These are phyloP conservation scores for Labrus mixtus DNA, from an alignment of 2,113 vertebrate genomes.

Conservation along the genomic window DNA sequence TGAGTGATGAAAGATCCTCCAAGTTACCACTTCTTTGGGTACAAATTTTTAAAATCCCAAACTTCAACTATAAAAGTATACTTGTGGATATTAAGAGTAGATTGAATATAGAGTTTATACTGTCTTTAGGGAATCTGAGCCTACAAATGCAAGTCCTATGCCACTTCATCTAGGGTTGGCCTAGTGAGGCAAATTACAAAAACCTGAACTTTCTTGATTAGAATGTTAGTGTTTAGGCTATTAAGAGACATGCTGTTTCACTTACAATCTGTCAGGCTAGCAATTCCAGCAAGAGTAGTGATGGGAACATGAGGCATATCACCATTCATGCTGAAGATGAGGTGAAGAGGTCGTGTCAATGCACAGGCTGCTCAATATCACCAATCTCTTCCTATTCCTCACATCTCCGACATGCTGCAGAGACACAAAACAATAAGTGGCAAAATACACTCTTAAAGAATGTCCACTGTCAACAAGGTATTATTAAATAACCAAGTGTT, in stretches of 20 bases:
- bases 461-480: slow-evolving; percentile 14
- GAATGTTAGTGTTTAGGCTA: slow-evolving; percentile 35
- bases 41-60: no score
- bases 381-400: slow-evolving; percentile 92
- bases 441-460: slow-evolving; percentile 7
- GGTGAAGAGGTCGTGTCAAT: slow-evolving; percentile 88
- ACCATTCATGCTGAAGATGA: slow-evolving; percentile 99
- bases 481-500: background rate
- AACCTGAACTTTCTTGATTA: slow-evolving; percentile 3
- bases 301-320: slow-evolving; percentile 99
- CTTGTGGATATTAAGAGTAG: no score
- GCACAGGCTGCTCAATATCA: slow-evolving; percentile 92
- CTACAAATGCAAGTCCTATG: background rate
- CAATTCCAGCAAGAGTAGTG: slow-evolving; percentile 99
- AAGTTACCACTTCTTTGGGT: no score
- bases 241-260: slow-evolving; percentile 61
- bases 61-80: no score
- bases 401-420: slow-evolving; percentile 90
- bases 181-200: slow-evolving; percentile 10
- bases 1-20: no score
- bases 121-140: background rate
- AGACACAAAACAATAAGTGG: slow-evolving; percentile 30
- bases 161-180: background rate
- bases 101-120: no score
- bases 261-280: slow-evolving; percentile 99